Evolutionary conservation across 64 coral and sea anemone species (phyloP), one percentile per base, ranked within the genome.

Genomic region (Cladopsammia gracilis): DNA sequence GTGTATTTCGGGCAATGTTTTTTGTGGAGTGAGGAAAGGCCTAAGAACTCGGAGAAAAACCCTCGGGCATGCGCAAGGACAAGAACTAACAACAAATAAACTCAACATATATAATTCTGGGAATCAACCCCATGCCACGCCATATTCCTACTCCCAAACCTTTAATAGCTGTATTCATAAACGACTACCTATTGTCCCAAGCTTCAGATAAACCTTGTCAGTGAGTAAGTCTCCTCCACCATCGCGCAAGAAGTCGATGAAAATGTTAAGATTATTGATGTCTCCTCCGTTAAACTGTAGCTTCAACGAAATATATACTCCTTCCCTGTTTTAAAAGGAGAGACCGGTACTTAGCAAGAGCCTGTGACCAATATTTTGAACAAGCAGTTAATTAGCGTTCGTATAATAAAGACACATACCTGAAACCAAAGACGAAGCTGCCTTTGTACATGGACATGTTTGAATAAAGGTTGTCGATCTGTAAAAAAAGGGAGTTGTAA

Each of bases 141-240:
- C 34, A 34, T 34, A 34, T 34, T 34, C 34, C 34, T 34, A 34
- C 34, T 34, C 34, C 34, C 34, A 34, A 34, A 34, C 34, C 34
- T 34, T 34, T 34, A 34, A 34, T 34, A 34, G 34, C 34, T 34
- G 34, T 54, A 16, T 49, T 5, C 19, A 43, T 48, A 11, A 42
- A 2, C 44, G 6, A n/a, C 47, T 67, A 93, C 90, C 90, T 52
- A 67, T 76, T 67, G 78, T 93, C 34, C 90, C 84, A 23, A 93
- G 70, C 34, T 93, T 93, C 18, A 93, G 44, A 71, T 86, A 93
- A 62, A 93, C 82, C 54, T 52, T 93, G 42, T 93, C 90, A 4
- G 90, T 93, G 10, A 67, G 9, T 8, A 86, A 54, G 6, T 74
- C 58, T 25, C 47, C 81, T 77, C 90, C 90, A 76, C 90, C 90